These are phyloP conservation scores for Leptogaster cylindrica DNA, from an alignment of 2,888 invertebrate species.

Conservation along the genomic window DNA sequence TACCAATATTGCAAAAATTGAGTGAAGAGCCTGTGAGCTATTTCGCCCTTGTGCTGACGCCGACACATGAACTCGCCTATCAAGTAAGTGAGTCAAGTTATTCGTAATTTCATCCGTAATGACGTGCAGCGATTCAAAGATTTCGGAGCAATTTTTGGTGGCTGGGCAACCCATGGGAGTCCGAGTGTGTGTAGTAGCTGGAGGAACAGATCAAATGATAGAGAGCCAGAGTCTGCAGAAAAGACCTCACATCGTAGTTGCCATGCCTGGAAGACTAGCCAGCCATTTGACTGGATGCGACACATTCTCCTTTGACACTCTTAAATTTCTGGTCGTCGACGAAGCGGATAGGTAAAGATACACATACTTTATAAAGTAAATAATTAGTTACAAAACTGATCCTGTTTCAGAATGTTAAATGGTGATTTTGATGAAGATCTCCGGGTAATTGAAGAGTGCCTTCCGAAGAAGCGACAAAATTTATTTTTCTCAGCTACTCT, in stretches of 20 bases:
- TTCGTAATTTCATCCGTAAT: constrained; percentile 1
- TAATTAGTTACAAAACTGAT: constrained; percentile 35
- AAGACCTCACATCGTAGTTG: constrained; percentile 92
- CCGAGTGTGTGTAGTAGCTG: constrained; percentile 86
- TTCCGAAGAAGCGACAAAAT: constrained; percentile 84
- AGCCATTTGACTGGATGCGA: constrained; percentile 91
- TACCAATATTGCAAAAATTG: constrained; percentile 90
- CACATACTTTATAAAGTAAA: constrained; percentile 53
- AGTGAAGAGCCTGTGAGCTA: constrained; percentile 96
- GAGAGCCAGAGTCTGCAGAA: constrained; percentile 84
- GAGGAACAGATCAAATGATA: constrained; percentile 90
- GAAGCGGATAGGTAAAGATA: constrained; percentile 90
- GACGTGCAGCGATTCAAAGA: constrained; percentile 64
- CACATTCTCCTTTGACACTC: constrained; percentile 77
- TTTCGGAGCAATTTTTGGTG: constrained; percentile 92
- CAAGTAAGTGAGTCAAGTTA: constrained; percentile 66
- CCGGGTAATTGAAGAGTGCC: constrained; percentile 74
- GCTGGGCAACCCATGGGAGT: constrained; percentile 88
- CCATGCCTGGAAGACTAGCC: constrained; percentile 93
- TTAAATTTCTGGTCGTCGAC: constrained; percentile 90
- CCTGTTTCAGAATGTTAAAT: constrained; percentile 65
- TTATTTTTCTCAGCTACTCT: constrained; percentile 95
- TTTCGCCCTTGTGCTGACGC: constrained; percentile 92
- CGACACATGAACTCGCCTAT: constrained; percentile 90
- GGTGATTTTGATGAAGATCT: constrained; percentile 85